A percentile compares a stretch with the other conserved stretches of the same genome.
Evolutionary conservation across 1,140 invertebrate species (phyloP).

Genomic region (Magallana gigas): DNA sequence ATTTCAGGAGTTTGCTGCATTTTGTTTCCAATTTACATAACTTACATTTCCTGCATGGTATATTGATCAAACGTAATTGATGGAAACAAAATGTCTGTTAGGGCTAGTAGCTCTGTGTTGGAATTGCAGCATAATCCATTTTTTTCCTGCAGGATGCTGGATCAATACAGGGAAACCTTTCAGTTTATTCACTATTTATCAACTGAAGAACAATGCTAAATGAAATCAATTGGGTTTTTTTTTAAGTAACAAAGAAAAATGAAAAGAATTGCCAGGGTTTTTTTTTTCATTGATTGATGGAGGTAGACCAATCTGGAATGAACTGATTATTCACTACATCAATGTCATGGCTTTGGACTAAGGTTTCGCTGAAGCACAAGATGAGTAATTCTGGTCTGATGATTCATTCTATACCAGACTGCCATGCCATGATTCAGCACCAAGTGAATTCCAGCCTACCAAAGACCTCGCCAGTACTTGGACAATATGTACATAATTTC

Average conservation of each 20-base stretch:
- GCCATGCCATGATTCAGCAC: neutral
- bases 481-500: too few species aligned
- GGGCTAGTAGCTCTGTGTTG: neutral
- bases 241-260: conserved; percentile 16
- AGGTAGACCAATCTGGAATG: neutral
- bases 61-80: conserved; percentile 24
- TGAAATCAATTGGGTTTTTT: conserved; percentile 23
- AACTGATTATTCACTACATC: neutral
- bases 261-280: neutral
- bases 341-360: neutral
- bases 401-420: neutral
- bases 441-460: too few species aligned
- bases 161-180: conserved; percentile 8
- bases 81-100: conserved; percentile 28
- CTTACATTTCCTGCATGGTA: neutral
- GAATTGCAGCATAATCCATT: conserved; percentile 19
- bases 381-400: conserved; percentile 1
- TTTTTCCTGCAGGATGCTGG: neutral
- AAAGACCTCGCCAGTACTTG: too few species aligned
- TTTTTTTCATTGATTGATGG: neutral
- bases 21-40: conserved; percentile 29
- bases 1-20: conserved; percentile 9
- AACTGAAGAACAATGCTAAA: conserved; percentile 14
- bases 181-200: conserved; percentile 30
- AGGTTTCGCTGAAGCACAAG: neutral